Evolutionary conservation across 2,113 vertebrate species (phyloP).

Genomic region (Coturnix japonica): DNA sequence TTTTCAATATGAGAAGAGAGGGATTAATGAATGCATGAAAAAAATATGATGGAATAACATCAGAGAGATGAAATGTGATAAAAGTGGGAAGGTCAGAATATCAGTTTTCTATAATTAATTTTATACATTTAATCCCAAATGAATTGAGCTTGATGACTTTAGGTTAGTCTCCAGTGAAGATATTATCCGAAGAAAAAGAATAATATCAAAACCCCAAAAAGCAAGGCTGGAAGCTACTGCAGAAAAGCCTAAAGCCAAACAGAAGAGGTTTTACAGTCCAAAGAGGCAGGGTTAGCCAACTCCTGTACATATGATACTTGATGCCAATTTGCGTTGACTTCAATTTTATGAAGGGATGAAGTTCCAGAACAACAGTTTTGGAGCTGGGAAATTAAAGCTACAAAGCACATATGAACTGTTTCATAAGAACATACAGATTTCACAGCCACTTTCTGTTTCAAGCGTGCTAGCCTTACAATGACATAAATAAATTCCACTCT

Average conservation of each 20-base stretch:
- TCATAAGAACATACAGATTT: not conserved
- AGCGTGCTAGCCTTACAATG: not conserved
- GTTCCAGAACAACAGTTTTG: not conserved
- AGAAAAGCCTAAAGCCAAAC: not conserved
- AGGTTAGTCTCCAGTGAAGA: not conserved
- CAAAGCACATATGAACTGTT: not conserved
- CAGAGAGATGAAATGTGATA: not conserved
- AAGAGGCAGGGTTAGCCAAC: not conserved
- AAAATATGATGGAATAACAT: not conserved
- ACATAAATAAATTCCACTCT: not conserved
- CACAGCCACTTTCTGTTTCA: not conserved
- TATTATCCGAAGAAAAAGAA: not conserved
- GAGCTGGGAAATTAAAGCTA: conserved; percentile 4
- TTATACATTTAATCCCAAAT: conserved; percentile 13
- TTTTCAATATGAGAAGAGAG: not conserved
- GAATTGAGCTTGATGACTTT: not conserved
- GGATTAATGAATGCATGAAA: not conserved
- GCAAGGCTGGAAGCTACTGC: not conserved
- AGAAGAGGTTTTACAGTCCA: not conserved
- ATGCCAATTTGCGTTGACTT: conserved; percentile 2
- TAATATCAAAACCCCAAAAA: not conserved
- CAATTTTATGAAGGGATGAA: not conserved
- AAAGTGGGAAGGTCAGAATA: not conserved
- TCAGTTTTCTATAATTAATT: not conserved
- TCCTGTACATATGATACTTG: not conserved